Evolutionary conservation across 2,113 vertebrate species (phyloP).

Genomic region (Xenotilapia flavipinnis): DNA sequence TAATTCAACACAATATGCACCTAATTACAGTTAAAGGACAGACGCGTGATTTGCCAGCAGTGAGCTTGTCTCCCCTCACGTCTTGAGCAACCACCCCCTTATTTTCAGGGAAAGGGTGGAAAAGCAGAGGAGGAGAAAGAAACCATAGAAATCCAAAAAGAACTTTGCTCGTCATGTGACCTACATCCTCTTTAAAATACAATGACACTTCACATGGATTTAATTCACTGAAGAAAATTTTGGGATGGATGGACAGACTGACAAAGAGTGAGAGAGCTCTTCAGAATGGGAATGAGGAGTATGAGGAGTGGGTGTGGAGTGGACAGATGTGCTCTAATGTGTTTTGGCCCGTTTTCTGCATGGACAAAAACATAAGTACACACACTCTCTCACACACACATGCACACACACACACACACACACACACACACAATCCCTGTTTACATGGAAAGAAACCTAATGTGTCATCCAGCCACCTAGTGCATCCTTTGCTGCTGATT

Average conservation of each 20-base stretch:
- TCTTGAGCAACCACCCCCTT: background rate
- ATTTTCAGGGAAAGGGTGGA: background rate
- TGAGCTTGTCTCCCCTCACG: background rate
- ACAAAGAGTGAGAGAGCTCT: constrained; percentile 29
- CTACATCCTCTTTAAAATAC: background rate
- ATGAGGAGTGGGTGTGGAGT: constrained; percentile 54
- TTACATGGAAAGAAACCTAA: too few relatives aligned
- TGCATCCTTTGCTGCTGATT: too few relatives aligned
- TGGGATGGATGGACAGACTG: background rate
- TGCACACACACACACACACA: background rate
- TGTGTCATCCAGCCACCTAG: too few relatives aligned
- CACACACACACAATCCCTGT: background rate
- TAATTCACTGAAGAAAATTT: constrained; percentile 6
- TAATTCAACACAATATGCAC: background rate
- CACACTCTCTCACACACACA: background rate
- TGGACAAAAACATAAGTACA: constrained; percentile 40
- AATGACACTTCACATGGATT: background rate
- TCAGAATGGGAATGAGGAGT: constrained; percentile 47
- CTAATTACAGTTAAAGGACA: background rate
- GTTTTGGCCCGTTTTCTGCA: constrained; percentile 57
- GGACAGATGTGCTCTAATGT: constrained; percentile 69
- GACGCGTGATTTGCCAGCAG: background rate
- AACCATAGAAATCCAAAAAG: background rate
- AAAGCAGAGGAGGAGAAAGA: background rate
- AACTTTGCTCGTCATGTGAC: background rate